Evolutionary conservation across 2,113 vertebrate genomes (phyloP), one percentile per base, ranked within the genome.

Genomic region (Cephalopterus ornatus): DNA sequence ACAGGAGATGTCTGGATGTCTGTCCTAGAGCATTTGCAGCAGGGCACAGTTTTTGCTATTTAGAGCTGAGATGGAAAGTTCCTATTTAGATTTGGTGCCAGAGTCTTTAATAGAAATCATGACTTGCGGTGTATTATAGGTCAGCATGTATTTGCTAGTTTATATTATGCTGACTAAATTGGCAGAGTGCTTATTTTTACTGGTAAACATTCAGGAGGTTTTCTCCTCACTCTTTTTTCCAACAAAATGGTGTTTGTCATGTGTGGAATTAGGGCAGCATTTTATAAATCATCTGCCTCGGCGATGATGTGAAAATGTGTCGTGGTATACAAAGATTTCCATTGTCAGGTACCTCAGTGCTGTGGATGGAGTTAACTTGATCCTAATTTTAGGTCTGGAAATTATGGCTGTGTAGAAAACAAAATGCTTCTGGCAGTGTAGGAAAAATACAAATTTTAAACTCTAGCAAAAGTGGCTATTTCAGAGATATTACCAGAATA

Each of bases 31-130:
- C 79, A 20, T 63, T 74, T 93, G 72, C 90, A 93, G 65, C 28
- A 81, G 79, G 84, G 86, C 50, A 55, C 15, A 67, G 74, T 46
- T 97, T 92, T 93, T 92, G 73, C 89, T 94, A 61, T 96, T 94
- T 88, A 76, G 41, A 90, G 88, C 94, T 59, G 91, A 93, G 98
- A 98, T 99, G 99, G 99, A 99, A 99, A 99, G 98, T 99, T 99
- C 98, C 99, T 97, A 92, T 97, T 96, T 97, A 87, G 97, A 95
- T 97, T 96, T 89, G 53, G 97, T 98, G 98, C 99, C 99, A 99
- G 98, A 97, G 97, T 98, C 97, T 98, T 98, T 98, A 98, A 98
- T 98, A 98, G 98, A 97, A 98, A 97, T 93, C 96, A 95, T 98
- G 96, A 97, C 97, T 98, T 97, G 97, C 92, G 94, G 93, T 95